These are phyloP conservation scores for Typhlichthys eigenmanni DNA, from an alignment of 2,797 vertebrate species.

Conservation along the genomic window DNA sequence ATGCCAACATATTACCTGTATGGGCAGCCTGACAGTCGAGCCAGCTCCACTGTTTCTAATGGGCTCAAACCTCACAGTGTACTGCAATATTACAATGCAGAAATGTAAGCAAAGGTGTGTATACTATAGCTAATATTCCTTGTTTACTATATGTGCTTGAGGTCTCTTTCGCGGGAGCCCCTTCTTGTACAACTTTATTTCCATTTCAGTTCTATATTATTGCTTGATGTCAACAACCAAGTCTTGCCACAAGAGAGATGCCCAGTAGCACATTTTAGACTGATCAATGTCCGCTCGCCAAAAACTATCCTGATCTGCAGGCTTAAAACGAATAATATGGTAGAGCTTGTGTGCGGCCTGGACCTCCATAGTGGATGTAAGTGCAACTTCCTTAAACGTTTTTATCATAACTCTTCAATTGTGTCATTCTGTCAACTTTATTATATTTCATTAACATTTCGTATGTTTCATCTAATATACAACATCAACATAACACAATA, in stretches of 20 bases:
- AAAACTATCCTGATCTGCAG: slow-evolving; percentile 60
- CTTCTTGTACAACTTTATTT: background rate
- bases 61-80: slow-evolving; percentile 71
- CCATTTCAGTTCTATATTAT: slow-evolving; percentile 34
- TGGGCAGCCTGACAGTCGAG: slow-evolving; percentile 59
- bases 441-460: background rate
- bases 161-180: background rate
- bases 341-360: slow-evolving; percentile 64
- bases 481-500: background rate
- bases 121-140: background rate
- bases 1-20: background rate
- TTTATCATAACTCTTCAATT: background rate
- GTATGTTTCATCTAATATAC: background rate
- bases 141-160: background rate
- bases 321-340: rapidly evolving
- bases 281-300: slow-evolving; percentile 58
- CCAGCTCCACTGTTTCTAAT: slow-evolving; percentile 53
- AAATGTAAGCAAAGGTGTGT: background rate
- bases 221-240: slow-evolving; percentile 62
- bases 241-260: slow-evolving; percentile 32
- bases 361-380: slow-evolving; percentile 64
- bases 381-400: slow-evolving; percentile 28
- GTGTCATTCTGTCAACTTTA: background rate
- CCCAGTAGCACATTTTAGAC: slow-evolving; percentile 57
- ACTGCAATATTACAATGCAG: slow-evolving; percentile 48